A percentile compares a stretch with the other conserved stretches of the same genome.
These are phyloP conservation scores for Hormaphis cornu DNA, from an alignment of 1,140 invertebrate species.

Conservation along the genomic window DNA sequence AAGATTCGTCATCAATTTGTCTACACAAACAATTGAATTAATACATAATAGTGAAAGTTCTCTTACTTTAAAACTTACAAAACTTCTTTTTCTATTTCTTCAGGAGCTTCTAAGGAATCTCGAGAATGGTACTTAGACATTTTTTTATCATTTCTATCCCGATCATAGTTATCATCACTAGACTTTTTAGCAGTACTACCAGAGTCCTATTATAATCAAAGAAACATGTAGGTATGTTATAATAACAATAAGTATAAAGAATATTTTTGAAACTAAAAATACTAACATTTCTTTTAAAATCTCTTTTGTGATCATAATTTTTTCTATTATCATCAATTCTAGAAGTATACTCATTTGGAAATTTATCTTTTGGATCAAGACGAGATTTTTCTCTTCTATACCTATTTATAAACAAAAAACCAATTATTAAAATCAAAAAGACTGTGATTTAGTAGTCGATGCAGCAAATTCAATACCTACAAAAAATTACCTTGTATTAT, in stretches of 20 bases:
- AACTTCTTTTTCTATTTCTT: slow-evolving; percentile 15
- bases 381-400: slow-evolving; percentile 15
- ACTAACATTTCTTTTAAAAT: slow-evolving; percentile 20
- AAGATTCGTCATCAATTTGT: slow-evolving; percentile 6
- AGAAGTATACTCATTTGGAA: slow-evolving; percentile 3
- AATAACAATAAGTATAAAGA: not conserved
- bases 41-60: not conserved
- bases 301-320: slow-evolving; percentile 2
- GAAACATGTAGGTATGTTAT: not conserved
- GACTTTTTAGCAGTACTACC: not conserved
- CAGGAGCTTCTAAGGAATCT: slow-evolving; percentile 11
- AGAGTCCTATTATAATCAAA: not conserved
- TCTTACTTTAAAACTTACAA: slow-evolving; percentile 18
- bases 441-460: too few relatives aligned
- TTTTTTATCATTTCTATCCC: slow-evolving; percentile 8
- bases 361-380: slow-evolving; percentile 18
- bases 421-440: too few relatives aligned
- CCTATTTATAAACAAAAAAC: too few relatives aligned
- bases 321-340: slow-evolving; percentile 22
- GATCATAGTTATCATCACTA: slow-evolving; percentile 2
- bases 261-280: not conserved
- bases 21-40: not conserved
- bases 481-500: too few relatives aligned
- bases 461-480: too few relatives aligned
- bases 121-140: slow-evolving; percentile 8